Evolutionary conservation across 92 coral and sea anemone genomes (phyloP).

Genomic region (Micromussa lordhowensis): DNA sequence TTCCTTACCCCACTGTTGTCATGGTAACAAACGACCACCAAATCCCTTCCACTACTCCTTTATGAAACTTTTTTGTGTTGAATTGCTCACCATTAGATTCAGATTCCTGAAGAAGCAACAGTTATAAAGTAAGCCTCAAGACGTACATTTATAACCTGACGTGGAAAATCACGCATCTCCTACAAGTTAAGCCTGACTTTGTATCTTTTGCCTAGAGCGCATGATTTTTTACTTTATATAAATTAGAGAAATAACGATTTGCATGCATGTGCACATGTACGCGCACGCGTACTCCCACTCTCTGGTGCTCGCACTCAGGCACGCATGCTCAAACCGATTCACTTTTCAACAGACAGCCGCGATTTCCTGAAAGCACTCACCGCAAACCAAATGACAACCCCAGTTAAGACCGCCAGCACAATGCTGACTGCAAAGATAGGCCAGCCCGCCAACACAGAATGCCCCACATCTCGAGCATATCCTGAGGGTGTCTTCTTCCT

Average conservation of each 20-base stretch:
- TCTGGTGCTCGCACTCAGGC: background rate
- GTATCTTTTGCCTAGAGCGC: no score
- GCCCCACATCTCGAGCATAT: constrained; percentile 64
- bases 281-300: background rate
- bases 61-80: constrained; percentile 37
- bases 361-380: constrained; percentile 38
- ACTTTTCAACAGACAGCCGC: background rate
- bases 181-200: no score
- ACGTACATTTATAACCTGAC: no score
- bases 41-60: constrained; percentile 70
- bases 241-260: no score
- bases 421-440: constrained; percentile 70
- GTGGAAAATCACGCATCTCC: no score
- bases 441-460: constrained; percentile 73
- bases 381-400: constrained; percentile 71
- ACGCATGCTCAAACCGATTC: background rate
- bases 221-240: no score
- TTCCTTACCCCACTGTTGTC: constrained; percentile 88
- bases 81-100: constrained; percentile 37
- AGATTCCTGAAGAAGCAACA: constrained; percentile 48
- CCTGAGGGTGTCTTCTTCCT: constrained; percentile 55
- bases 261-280: no score
- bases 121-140: no score
- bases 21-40: constrained; percentile 89
- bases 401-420: constrained; percentile 66